Evolutionary conservation across 2,113 vertebrate genomes (phyloP).

Genomic region (Lonchura striata): DNA sequence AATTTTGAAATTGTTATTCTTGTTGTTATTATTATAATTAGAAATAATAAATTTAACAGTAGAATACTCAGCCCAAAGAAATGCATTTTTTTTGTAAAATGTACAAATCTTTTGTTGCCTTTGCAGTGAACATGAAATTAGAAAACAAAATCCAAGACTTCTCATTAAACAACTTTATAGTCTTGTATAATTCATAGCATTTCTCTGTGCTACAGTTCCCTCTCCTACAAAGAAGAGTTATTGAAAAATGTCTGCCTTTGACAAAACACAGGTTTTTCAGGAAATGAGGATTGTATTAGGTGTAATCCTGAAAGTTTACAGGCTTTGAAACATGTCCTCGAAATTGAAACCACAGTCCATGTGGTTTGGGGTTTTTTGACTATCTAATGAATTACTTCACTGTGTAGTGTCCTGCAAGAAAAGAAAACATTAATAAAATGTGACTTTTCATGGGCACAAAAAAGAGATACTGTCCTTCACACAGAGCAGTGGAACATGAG

Average conservation of each 20-base stretch:
- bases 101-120: not conserved
- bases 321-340: not conserved
- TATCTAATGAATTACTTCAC: not conserved
- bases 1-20: not conserved
- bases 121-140: not conserved
- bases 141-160: not conserved
- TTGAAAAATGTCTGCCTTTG: not conserved
- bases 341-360: not conserved
- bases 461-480: not conserved
- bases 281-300: not conserved
- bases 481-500: not conserved
- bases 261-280: not conserved
- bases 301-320: not conserved
- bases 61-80: not conserved
- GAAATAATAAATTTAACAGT: not conserved
- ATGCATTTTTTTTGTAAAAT: not conserved
- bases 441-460: not conserved
- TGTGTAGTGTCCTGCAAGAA: not conserved
- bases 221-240: not conserved
- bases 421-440: not conserved
- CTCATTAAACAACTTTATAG: not conserved
- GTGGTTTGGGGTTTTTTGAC: accelerated
- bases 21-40: not conserved
- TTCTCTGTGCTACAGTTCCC: not conserved
- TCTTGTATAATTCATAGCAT: not conserved